Evolutionary conservation across 1,140 invertebrate species (phyloP).

Genomic region (Daktulosphaira vitifoliae): DNA sequence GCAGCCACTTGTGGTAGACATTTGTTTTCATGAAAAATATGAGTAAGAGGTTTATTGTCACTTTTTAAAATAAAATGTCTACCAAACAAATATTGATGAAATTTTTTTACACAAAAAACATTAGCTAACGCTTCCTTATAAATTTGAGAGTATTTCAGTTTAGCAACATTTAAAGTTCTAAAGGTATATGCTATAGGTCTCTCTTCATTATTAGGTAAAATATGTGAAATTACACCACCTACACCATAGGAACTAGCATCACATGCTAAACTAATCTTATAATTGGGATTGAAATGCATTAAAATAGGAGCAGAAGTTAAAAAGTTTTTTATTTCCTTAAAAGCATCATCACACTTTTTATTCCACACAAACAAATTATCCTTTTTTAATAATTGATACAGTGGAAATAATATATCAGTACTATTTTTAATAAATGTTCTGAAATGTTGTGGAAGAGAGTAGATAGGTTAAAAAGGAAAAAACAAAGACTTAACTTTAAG

Average conservation of each 20-base stretch:
- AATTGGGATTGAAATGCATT: not conserved
- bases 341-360: not conserved
- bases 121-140: too few species aligned
- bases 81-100: constrained; percentile 41
- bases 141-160: constrained; percentile 43
- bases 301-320: not conserved
- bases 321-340: not conserved
- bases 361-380: not conserved
- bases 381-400: constrained; percentile 35
- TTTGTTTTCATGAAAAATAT: constrained; percentile 40
- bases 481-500: too few species aligned
- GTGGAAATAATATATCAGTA: constrained; percentile 30
- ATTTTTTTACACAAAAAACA: constrained; percentile 42
- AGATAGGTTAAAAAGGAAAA: too few species aligned
- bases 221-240: constrained; percentile 40
- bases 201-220: not conserved
- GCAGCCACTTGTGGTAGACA: constrained; percentile 29
- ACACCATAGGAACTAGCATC: not conserved
- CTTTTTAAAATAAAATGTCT: constrained; percentile 28
- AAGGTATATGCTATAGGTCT: not conserved
- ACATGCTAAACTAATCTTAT: not conserved
- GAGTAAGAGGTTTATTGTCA: constrained; percentile 30
- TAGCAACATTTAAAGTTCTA: constrained; percentile 38
- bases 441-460: too few species aligned
- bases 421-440: constrained; percentile 35